These are phyloP conservation scores for Pseudochirops cupreus DNA, from an alignment of 2,797 vertebrate species.

Conservation along the genomic window DNA sequence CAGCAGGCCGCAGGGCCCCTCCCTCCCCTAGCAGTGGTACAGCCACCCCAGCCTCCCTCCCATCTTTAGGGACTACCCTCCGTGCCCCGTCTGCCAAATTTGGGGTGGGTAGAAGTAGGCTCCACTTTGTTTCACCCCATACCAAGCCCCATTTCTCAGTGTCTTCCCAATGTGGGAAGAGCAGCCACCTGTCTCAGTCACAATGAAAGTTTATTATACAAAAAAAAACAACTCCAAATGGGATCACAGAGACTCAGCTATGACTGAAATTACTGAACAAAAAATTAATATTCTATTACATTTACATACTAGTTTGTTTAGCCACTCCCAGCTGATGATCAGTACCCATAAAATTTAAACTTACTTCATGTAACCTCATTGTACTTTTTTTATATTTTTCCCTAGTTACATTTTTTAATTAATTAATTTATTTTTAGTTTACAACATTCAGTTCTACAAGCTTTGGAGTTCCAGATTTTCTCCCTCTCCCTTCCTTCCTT, in stretches of 20 bases:
- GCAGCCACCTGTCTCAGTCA: slow-evolving; percentile 77
- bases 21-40: slow-evolving; percentile 74
- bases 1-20: slow-evolving; percentile 59
- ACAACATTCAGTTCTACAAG: no score
- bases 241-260: no score
- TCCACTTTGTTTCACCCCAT: slow-evolving; percentile 78
- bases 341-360: background rate
- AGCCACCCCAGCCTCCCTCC: slow-evolving; percentile 38
- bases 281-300: no score
- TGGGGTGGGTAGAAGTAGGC: slow-evolving; percentile 65
- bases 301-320: no score
- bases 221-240: no score
- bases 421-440: no score
- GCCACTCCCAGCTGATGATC: no score
- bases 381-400: background rate
- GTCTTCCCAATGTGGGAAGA: slow-evolving; percentile 79
- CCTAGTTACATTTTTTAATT: no score
- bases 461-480: no score
- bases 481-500: no score
- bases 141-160: slow-evolving; percentile 23
- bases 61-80: slow-evolving; percentile 69
- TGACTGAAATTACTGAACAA: no score
- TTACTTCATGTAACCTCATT: background rate
- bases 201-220: slow-evolving; percentile 81
- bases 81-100: slow-evolving; percentile 64